These are phyloP conservation scores for Vireo griseus DNA, from an alignment of 2,797 vertebrate genomes.

Conservation along the genomic window DNA sequence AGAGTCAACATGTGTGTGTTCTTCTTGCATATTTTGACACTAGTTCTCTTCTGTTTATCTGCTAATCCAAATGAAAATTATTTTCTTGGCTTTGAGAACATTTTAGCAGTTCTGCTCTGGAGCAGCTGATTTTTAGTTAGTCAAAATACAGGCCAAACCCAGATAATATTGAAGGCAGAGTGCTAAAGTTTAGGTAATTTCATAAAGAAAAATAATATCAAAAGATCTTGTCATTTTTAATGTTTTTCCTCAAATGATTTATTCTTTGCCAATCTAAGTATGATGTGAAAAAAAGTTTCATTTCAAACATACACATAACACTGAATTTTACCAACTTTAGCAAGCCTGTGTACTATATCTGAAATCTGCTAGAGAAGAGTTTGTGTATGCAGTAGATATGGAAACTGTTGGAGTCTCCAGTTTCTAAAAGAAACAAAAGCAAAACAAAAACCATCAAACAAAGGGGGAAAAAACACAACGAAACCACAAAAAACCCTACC, in stretches of 20 bases:
- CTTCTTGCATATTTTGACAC: not conserved
- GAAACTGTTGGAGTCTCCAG: not conserved
- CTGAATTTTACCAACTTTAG: not conserved
- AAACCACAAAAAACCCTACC: rapidly evolving
- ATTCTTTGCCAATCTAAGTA: not conserved
- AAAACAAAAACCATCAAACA: not conserved
- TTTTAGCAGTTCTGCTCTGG: not conserved
- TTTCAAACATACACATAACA: not conserved
- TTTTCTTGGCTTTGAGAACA: not conserved
- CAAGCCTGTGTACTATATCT: not conserved
- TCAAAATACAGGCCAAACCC: not conserved
- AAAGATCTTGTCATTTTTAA: not conserved
- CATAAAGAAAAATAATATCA: not conserved
- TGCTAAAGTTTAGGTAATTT: not conserved
- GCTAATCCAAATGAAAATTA: not conserved
- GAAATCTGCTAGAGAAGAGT: not conserved
- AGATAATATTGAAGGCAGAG: not conserved
- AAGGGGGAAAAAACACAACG: rapidly evolving
- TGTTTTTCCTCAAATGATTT: not conserved
- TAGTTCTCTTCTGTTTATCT: not conserved
- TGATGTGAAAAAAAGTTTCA: not conserved
- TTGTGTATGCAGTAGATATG: not conserved
- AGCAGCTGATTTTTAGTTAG: not conserved
- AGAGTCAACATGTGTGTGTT: not conserved
- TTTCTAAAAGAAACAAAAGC: not conserved